A percentile compares a stretch with the other conserved stretches of the same genome.
These are phyloP conservation scores for Lepidocyrtoides sp. DNA, from an alignment of 2,888 invertebrate species.

Conservation along the genomic window DNA sequence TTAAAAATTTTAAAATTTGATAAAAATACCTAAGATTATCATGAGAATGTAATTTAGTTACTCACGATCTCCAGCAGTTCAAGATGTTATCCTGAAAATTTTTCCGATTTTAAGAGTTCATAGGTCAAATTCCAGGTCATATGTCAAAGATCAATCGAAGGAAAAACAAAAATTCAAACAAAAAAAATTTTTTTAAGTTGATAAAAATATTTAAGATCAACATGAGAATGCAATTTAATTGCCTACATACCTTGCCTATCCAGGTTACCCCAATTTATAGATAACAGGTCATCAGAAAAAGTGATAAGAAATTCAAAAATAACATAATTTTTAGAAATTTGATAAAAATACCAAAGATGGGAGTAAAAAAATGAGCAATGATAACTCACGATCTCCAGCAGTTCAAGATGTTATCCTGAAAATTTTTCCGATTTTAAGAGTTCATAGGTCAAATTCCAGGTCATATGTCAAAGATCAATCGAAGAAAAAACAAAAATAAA, in stretches of 20 bases:
- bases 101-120: conserved; percentile 94
- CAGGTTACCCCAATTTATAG: not conserved
- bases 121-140: conserved; percentile 85
- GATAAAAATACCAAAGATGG: too few species aligned
- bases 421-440: conserved; percentile 91
- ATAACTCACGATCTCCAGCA: too few species aligned
- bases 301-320: not conserved
- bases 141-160: not conserved
- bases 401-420: conserved; percentile 87
- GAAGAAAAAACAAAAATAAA: too few species aligned
- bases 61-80: too few species aligned
- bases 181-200: not conserved
- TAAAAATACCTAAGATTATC: too few species aligned
- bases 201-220: not conserved
- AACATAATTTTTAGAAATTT: too few species aligned
- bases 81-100: conserved; percentile 68
- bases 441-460: conserved; percentile 89
- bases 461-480: too few species aligned
- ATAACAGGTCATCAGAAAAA: not conserved
- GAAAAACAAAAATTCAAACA: too few species aligned
- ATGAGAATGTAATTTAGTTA: too few species aligned
- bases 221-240: not conserved
- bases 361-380: too few species aligned
- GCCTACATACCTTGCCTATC: conserved; percentile 89
- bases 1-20: too few species aligned